A percentile compares a stretch with the other conserved stretches of the same genome.
phyloP scores from a whole-genome alignment of 2,888 invertebrate genomes.

The Philhelius pedissequus region DNA sequence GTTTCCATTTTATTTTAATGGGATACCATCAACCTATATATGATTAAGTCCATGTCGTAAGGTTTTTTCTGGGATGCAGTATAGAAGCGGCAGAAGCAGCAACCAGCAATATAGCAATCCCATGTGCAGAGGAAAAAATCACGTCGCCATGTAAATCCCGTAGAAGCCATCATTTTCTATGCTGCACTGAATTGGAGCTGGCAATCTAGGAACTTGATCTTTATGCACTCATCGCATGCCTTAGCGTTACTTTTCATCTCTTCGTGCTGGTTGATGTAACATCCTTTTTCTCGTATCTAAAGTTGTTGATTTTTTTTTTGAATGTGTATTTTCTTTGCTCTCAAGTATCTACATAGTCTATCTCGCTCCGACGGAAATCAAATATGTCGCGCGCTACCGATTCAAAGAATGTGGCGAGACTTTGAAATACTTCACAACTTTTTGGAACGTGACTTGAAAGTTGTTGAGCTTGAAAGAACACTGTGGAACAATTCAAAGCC shows the following conservation, averaged over 20 bases:
- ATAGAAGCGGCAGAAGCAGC: no score
- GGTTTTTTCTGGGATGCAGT: background rate
- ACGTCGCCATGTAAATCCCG: slow-evolving; percentile 52
- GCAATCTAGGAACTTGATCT: slow-evolving; percentile 62
- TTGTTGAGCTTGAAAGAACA: slow-evolving; percentile 37
- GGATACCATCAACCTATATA: slow-evolving; percentile 21
- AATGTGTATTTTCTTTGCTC: background rate
- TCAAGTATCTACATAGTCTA: background rate
- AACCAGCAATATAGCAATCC: background rate
- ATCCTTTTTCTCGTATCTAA: slow-evolving; percentile 20
- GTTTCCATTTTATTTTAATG: slow-evolving; percentile 29
- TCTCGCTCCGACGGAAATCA: slow-evolving; percentile 42
- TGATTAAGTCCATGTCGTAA: slow-evolving; percentile 28
- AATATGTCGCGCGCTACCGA: slow-evolving; percentile 54
- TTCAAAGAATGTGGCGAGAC: slow-evolving; percentile 59
- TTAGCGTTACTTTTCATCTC: slow-evolving; percentile 30
- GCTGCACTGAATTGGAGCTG: slow-evolving; percentile 2
- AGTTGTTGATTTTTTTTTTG: background rate
- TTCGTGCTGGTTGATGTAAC: slow-evolving; percentile 18
- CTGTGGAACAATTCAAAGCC: slow-evolving; percentile 38
- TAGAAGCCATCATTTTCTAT: slow-evolving; percentile 16
- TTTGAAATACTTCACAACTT: slow-evolving; percentile 63
- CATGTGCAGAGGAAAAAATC: slow-evolving; percentile 46
- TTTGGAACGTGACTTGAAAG: slow-evolving; percentile 61
- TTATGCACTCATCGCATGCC: slow-evolving; percentile 56